Base-by-base conservation (phyloP, 1,140 invertebrate genomes). In the Danaus plexippus region DNA sequence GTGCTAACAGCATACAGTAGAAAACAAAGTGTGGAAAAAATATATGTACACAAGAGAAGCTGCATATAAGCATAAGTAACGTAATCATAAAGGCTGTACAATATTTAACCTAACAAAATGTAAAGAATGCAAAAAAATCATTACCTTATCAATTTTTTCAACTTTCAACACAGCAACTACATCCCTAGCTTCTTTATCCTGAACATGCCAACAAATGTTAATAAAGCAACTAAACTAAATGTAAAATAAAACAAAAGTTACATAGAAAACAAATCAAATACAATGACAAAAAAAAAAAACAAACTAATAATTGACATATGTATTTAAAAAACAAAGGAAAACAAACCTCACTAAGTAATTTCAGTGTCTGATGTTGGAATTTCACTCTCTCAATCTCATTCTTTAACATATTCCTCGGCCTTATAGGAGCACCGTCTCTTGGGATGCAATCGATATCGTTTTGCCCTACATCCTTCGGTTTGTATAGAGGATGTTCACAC, bases 401-500 rank as follows among this genome's bases (percentile, higher is more conserved):
- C 54, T 91, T 88, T 11, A 92, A 73, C 52, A 97, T 88, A 64
- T 90, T 91, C 55, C 89, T 87, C 0, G 97, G 97, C 80, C 93
- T 93, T 52, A 90, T 91, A 0, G 92, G 92, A 2, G 93, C 89
- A 11, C 89, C 90, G 2, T 90, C 90, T 0, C 94, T 59, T 11
- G 96, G 90, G 45, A 92, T 82, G 76, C 97, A 98, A 62, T 92
- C 91, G 42, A 98, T 97, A 51, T 92, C 87, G 77, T 95, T 92
- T 69, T 96, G 94, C 9, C 90, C 93, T 6, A 92, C 90, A 66
- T 94, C 93, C 73, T 94, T 92, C 0, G 95, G 92, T 74, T 93
- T 96, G 71, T 96, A 99, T 65, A 92, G 91, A 1, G 96, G 96
- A 90, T 98, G 97, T 51, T 87, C 83, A 77, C 97, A 99, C 0